A percentile compares a stretch with the other conserved stretches of the same genome.
Evolutionary conservation across 2,888 invertebrate species (phyloP).

Genomic region (Lissonota sp.): DNA sequence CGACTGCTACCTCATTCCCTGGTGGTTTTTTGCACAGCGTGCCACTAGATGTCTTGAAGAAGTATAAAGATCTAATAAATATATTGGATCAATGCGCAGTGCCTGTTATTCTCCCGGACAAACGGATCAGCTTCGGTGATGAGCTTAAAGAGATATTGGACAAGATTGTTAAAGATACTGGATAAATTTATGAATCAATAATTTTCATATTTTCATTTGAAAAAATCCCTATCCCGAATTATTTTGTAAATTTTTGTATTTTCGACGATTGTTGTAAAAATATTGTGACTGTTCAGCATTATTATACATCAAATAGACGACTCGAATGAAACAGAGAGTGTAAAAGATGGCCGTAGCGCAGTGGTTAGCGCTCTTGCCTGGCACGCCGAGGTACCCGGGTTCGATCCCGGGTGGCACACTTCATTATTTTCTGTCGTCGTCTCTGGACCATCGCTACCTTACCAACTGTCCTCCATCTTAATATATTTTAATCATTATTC

Average conservation of each 20-base stretch:
- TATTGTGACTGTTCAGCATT: too few species aligned
- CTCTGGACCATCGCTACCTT: too few species aligned
- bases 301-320: too few species aligned
- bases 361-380: too few species aligned
- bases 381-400: too few species aligned
- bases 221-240: neutral
- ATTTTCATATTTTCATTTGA: neutral
- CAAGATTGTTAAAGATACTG: conserved; percentile 68
- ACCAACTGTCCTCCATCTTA: too few species aligned
- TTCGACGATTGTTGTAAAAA: neutral
- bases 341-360: too few species aligned
- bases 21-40: conserved; percentile 82
- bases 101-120: conserved; percentile 68
- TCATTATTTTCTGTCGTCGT: too few species aligned
- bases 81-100: conserved; percentile 76
- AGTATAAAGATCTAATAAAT: conserved; percentile 74
- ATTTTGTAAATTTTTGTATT: neutral
- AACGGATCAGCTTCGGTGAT: conserved; percentile 75
- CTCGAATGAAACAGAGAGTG: too few species aligned
- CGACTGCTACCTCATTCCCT: conserved; percentile 76
- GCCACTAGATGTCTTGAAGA: conserved; percentile 73
- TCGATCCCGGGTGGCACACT: too few species aligned
- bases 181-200: conserved; percentile 46
- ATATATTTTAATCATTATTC: too few species aligned
- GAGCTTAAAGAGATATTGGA: conserved; percentile 73